phyloP scores from a whole-genome alignment of 2,888 invertebrate genomes.

The Coronaproctus castanopsis region DNA sequence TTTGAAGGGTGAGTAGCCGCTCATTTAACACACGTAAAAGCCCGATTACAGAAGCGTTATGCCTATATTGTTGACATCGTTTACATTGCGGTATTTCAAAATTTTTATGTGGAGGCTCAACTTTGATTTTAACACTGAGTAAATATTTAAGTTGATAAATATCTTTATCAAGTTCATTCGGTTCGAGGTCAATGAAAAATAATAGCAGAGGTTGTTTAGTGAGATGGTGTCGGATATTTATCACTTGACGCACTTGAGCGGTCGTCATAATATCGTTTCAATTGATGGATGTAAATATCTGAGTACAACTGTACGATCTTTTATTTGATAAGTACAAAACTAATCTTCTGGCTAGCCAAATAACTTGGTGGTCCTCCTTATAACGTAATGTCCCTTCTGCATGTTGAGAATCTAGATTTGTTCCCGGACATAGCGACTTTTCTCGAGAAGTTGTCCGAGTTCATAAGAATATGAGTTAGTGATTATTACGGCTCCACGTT shows the following conservation, averaged over 20 bases:
- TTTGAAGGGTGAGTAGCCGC: not conserved
- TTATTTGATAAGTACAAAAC: not conserved
- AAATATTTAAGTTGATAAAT: not conserved
- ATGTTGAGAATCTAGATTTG: too few species aligned
- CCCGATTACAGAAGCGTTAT: not conserved
- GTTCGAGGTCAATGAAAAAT: not conserved
- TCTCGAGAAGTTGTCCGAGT: too few species aligned
- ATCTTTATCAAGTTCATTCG: not conserved
- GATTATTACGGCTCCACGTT: too few species aligned
- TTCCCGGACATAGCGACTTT: too few species aligned
- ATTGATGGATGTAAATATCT: not conserved
- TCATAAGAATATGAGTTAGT: too few species aligned
- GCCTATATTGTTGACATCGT: not conserved
- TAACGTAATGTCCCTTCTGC: too few species aligned
- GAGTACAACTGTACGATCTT: not conserved
- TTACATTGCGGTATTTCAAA: not conserved
- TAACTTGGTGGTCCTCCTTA: not conserved
- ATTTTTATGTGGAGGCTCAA: not conserved
- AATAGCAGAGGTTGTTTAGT: not conserved
- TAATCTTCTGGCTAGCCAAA: not conserved
- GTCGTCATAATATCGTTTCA: not conserved
- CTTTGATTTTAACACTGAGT: not conserved
- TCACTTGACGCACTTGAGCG: not conserved
- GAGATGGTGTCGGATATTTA: not conserved
- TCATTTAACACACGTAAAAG: not conserved